Evolutionary conservation across 2,797 vertebrate genomes (phyloP).

Genomic region (Dipus sagitta): DNA sequence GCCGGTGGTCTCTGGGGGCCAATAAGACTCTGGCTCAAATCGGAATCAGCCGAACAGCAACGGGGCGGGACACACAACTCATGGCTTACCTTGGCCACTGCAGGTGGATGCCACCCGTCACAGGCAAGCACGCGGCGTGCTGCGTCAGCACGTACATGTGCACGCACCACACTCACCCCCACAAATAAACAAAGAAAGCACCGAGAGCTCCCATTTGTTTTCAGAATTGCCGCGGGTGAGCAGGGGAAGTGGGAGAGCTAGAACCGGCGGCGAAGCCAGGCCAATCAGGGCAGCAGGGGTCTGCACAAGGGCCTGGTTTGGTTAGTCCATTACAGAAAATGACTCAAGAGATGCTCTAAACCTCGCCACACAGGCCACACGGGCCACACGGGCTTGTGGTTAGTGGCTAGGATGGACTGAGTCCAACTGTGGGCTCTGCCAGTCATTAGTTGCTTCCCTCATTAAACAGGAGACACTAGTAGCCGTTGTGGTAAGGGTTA

Average conservation of each 20-base stretch:
- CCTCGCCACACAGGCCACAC: background rate
- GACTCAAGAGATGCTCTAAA: background rate
- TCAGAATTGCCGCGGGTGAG: background rate
- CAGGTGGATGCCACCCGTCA: no score
- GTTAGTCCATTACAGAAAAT: background rate
- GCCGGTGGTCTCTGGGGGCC: no score
- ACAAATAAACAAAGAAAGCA: no score
- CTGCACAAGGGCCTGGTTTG: background rate
- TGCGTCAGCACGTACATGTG: no score
- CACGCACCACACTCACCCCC: no score
- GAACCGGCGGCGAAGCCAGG: background rate
- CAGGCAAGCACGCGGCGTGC: no score
- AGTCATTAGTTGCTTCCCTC: background rate
- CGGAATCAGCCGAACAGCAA: no score
- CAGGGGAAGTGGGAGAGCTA: background rate
- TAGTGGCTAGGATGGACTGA: background rate
- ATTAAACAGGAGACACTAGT: background rate
- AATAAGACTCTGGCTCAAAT: no score
- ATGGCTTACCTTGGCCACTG: no score
- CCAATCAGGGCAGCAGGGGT: background rate
- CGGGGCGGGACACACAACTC: no score
- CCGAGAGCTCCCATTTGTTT: background rate
- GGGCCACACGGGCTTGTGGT: background rate
- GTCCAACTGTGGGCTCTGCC: background rate
- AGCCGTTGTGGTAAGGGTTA: background rate